Conservation (phyloP, 1,140 invertebrate species). For the Drosophila nikananu region DNA sequence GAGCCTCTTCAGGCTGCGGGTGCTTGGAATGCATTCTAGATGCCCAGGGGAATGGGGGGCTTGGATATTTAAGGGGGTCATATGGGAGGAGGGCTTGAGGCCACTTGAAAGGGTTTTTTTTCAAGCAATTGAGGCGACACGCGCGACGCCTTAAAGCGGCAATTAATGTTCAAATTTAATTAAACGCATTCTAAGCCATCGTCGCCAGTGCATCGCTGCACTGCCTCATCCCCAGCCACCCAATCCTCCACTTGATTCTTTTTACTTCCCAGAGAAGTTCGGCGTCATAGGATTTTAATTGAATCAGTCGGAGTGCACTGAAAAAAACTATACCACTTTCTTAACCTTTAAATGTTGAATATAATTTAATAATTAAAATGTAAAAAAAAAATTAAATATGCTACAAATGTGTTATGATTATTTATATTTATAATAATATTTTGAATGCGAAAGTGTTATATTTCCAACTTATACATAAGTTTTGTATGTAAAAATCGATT, state of each 20-base stretch:
- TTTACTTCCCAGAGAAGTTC: constrained; percentile 7
- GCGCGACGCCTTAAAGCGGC: constrained; percentile 68
- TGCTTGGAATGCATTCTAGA: background rate
- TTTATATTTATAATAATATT: too few species aligned
- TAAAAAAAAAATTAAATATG: too few species aligned
- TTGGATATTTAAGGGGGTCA: background rate
- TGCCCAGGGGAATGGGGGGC: background rate
- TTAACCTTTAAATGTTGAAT: background rate
- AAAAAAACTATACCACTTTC: background rate
- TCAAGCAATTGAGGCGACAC: constrained; percentile 74
- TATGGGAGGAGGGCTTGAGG: background rate
- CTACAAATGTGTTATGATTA: too few species aligned
- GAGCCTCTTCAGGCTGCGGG: constrained; percentile 62
- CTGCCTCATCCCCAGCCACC: background rate
- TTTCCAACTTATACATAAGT: too few species aligned
- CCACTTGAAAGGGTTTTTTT: constrained; percentile 71
- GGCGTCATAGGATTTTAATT: constrained; percentile 41
- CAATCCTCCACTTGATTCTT: background rate
- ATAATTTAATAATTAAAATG: background rate
- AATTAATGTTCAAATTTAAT: constrained; percentile 80
- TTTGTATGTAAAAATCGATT: too few species aligned
- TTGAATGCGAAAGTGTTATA: too few species aligned
- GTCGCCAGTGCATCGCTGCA: constrained; percentile 20
- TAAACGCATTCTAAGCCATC: constrained; percentile 73
- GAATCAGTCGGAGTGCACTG: constrained; percentile 14